Base-by-base conservation (phyloP, 2,113 vertebrate genomes). In the Bostrychus sinensis region DNA sequence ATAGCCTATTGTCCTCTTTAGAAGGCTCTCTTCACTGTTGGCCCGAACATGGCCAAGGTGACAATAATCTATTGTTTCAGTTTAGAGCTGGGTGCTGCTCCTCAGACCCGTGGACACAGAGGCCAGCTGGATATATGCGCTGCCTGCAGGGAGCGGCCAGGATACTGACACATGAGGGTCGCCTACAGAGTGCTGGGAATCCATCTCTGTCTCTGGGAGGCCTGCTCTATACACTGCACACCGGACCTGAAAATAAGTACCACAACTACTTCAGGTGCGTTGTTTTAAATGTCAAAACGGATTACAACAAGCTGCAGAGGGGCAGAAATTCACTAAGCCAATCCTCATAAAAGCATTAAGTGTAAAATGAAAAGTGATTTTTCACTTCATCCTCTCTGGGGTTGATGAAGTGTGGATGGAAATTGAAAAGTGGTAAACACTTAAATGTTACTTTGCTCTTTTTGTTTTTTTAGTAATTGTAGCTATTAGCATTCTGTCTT, bases 21-120 rank as follows among this genome's bases (percentile, higher is more conserved):
- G 78, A 88, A 78, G 76, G 80, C 86, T 86, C 83, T 89, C 81
- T 78, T 90, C 78, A 86, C 79, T 77, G 66, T 80, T 86, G 84
- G 81, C 81, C 78, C 72, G 75, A 79, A 85, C 82, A 88, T 86
- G 83, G 78, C 84, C 26, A 86, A 83, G 85, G 80, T 89, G 89
- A 91, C 92, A 89, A 86, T 90, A 91, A 93, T 92, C 91, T 90
- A 91, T 93, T 87, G 89, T 91, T 91, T 88, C 84, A 83, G 86
- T 89, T 88, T 89, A 90, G 89, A 86, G 77, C 82, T 77, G 70
- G 51, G 72, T 5, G 62, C 86, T 76, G 80, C 81, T 60, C 64
- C 75, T 59, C 76, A 66, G 82, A 84, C 86, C 84, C 62, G n/a
- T 7, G 82, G 85, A 67, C 81, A 66, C 63, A 36, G 74, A 87